phyloP scores from a whole-genome alignment of 2,113 vertebrate species.

The Terrapene triunguis region DNA sequence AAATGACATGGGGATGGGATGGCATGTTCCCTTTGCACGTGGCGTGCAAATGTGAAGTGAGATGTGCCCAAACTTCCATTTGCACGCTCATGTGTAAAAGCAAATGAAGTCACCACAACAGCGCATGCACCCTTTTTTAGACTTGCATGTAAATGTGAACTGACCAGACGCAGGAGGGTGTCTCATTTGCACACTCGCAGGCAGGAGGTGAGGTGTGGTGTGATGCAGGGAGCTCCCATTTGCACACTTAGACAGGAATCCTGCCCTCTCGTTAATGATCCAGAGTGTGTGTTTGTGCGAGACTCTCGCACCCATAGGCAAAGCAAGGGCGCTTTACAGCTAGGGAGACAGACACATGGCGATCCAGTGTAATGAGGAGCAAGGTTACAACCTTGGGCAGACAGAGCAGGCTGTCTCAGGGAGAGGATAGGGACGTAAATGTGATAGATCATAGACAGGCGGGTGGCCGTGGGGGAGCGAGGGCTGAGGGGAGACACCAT shows the following conservation, averaged over 20 bases:
- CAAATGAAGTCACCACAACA: background rate
- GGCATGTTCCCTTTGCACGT: background rate
- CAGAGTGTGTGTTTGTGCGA: background rate
- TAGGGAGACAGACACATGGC: no score
- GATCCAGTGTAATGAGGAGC: background rate
- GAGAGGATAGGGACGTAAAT: accelerated
- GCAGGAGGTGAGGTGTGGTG: background rate
- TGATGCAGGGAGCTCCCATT: background rate
- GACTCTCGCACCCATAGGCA: background rate
- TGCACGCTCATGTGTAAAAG: background rate
- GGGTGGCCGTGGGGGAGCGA: no score
- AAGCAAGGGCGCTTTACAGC: background rate
- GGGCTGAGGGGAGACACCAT: background rate
- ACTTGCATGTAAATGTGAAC: background rate
- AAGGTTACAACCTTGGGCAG: background rate
- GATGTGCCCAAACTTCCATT: background rate
- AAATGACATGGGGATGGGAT: background rate
- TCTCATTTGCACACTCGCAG: background rate
- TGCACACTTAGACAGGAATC: background rate
- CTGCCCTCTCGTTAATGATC: background rate
- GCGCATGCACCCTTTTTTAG: background rate
- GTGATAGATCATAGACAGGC: background rate
- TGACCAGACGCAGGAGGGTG: background rate
- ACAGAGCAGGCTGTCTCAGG: background rate
- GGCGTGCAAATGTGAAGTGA: background rate